Base-by-base conservation (phyloP, 2,888 invertebrate species). In the Aporophyla lueneburgensis region DNA sequence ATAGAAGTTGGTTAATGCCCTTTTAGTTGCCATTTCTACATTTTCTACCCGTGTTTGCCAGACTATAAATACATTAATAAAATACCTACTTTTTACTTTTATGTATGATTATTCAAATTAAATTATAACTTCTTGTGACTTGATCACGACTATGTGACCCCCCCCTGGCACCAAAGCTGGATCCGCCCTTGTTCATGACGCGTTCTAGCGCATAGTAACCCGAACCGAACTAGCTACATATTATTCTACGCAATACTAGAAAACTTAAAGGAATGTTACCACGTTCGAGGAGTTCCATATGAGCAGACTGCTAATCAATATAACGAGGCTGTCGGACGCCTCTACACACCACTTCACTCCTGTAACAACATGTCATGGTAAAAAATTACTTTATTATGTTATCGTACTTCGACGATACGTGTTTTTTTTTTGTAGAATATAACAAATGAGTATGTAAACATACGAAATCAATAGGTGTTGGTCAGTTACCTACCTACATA, bases 261-360 rank as follows among this genome's bases (percentile, higher is more conserved):
- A 71, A 21, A 54, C 19, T 21, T 19, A 67, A 46, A 43, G 19
- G 40, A 78, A 70, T 65, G 86, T 86, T 91, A 96, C 96, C 93
- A 93, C 93, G 81, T 92, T 88, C 16, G 92, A 89, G 0, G 95
- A 94, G 79, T 92, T 93, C 94, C 93, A 95, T 80, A 96, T 92
- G 0, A 96, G 89, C 10, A 95, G 73, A 67, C 93, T 92, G 88
- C 96, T 95, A 56, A 96, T 92, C 2, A 94, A 27, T 14, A 95
- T 84, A 0, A 94, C 93, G 14, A 95, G 83, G 3, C 89, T 75
- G 82, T 96, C 96, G 0, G 96, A 95, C 12, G 93, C 95, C 89
- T 96, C 96, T 7, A 96, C 84, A 78, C 95, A 96, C 93, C 95
- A 96, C 89, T 95, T 91, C 0, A 96, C 92, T 82, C 91, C 96